Conservation (phyloP, 2,888 invertebrate genomes). For the Apodemia zela region DNA sequence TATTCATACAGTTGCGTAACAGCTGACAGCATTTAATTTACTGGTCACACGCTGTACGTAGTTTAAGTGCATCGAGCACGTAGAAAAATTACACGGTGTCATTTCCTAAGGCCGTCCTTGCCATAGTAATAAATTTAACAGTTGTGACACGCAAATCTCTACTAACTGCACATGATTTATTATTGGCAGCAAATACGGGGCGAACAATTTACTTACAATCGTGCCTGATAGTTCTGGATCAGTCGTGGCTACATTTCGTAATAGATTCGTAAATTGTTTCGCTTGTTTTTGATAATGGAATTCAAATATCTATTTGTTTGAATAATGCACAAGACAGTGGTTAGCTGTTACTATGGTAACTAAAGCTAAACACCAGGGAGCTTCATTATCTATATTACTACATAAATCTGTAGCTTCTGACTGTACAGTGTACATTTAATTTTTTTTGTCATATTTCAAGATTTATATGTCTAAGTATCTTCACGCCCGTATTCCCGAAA, state of each 20-base stretch:
- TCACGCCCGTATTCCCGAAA: too few relatives aligned
- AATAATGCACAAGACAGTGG: slow-evolving; percentile 9
- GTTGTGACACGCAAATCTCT: slow-evolving; percentile 70
- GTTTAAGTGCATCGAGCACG: slow-evolving; percentile 22
- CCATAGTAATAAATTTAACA: slow-evolving; percentile 56
- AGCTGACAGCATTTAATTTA: not conserved
- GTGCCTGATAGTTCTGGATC: slow-evolving; percentile 36
- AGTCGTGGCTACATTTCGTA: slow-evolving; percentile 30
- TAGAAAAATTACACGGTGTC: slow-evolving; percentile 36
- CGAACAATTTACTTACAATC: slow-evolving; percentile 46
- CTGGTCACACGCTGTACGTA: not conserved
- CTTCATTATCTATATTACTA: not conserved
- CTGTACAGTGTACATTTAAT: too few relatives aligned
- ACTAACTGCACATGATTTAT: slow-evolving; percentile 66
- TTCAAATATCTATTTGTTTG: slow-evolving; percentile 37
- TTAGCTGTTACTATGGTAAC: slow-evolving; percentile 6
- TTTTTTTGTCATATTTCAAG: too few relatives aligned
- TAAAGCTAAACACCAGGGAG: not conserved
- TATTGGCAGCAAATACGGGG: slow-evolving; percentile 36
- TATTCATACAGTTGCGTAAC: not conserved
- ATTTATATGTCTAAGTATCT: too few relatives aligned
- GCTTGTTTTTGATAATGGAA: slow-evolving; percentile 55
- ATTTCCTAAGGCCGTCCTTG: slow-evolving; percentile 55
- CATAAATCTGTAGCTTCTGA: too few relatives aligned
- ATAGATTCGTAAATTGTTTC: slow-evolving; percentile 44